Conservation (phyloP, 2,888 invertebrate species). For the Eristalinus sepulchralis region DNA sequence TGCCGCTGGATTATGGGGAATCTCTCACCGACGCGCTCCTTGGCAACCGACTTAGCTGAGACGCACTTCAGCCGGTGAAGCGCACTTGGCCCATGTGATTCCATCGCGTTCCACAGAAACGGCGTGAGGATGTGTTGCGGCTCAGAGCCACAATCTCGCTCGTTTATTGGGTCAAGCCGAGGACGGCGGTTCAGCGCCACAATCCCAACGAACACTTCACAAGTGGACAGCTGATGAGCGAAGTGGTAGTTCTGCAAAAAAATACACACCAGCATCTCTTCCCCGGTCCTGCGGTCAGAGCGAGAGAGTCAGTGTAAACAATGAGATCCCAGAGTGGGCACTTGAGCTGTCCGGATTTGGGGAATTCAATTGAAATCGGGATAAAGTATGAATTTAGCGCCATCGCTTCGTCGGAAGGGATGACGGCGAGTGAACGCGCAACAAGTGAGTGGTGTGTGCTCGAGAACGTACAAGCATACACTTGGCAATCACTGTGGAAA, state of each 20-base stretch:
- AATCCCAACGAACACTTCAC: constrained; percentile 41
- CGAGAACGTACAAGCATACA: not conserved
- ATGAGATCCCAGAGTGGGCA: constrained; percentile 22
- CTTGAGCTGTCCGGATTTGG: constrained; percentile 55
- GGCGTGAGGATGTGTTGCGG: constrained; percentile 21
- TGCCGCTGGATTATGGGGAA: constrained; percentile 55
- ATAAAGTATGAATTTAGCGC: constrained; percentile 35
- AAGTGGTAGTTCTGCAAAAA: constrained; percentile 66
- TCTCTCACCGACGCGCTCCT: constrained; percentile 51
- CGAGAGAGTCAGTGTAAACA: constrained; percentile 36
- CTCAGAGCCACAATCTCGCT: constrained; percentile 36
- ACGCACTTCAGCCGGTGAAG: constrained; percentile 56
- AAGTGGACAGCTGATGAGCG: constrained; percentile 53
- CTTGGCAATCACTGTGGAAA: not conserved
- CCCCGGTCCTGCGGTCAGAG: not conserved
- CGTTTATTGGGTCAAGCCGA: constrained; percentile 64
- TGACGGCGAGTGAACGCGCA: not conserved
- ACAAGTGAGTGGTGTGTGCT: not conserved
- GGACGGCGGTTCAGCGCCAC: constrained; percentile 56
- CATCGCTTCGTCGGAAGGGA: constrained; percentile 33
- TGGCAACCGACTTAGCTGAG: constrained; percentile 45
- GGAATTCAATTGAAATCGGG: constrained; percentile 32
- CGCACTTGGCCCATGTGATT: constrained; percentile 48
- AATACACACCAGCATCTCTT: constrained; percentile 32
- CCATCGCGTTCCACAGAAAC: constrained; percentile 29